phyloP scores from a whole-genome alignment of 2,888 invertebrate species.

The Lochmaea crataegi region DNA sequence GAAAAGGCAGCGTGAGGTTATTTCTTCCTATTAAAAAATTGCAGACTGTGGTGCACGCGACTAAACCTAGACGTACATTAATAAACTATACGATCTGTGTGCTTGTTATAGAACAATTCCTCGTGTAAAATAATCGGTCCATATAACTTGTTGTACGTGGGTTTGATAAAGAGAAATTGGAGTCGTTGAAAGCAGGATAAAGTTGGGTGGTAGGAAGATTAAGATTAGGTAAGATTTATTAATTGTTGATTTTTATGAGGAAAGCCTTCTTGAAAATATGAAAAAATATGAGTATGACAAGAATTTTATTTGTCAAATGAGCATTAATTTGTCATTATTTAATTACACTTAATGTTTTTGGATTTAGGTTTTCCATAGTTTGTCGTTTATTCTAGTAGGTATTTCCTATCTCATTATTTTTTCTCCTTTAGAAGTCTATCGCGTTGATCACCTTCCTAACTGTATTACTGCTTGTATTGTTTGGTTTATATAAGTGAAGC shows the following conservation, averaged over 20 bases:
- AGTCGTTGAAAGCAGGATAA: neutral
- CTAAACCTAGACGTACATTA: conserved; percentile 27
- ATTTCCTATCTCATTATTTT: too few species aligned
- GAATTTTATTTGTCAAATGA: too few species aligned
- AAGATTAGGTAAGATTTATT: too few species aligned
- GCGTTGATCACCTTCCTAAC: too few species aligned
- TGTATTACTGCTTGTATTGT: too few species aligned
- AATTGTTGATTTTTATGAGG: neutral
- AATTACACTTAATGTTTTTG: too few species aligned
- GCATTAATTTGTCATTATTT: too few species aligned
- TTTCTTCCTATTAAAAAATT: conserved; percentile 34
- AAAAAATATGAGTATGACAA: too few species aligned
- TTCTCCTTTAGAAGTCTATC: too few species aligned
- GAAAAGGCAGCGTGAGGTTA: conserved; percentile 17
- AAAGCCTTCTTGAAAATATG: neutral
- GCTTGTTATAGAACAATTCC: conserved; percentile 14
- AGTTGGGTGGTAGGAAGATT: neutral
- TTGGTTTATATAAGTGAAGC: too few species aligned
- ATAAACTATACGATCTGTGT: conserved; percentile 22
- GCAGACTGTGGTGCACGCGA: conserved; percentile 31
- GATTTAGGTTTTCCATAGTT: too few species aligned
- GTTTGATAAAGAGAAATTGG: conserved; percentile 9
- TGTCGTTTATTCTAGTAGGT: too few species aligned
- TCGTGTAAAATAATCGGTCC: conserved; percentile 14
- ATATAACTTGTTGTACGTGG: conserved; percentile 9